phyloP scores from a whole-genome alignment of 1,140 invertebrate genomes.

The Drosophila athabasca region DNA sequence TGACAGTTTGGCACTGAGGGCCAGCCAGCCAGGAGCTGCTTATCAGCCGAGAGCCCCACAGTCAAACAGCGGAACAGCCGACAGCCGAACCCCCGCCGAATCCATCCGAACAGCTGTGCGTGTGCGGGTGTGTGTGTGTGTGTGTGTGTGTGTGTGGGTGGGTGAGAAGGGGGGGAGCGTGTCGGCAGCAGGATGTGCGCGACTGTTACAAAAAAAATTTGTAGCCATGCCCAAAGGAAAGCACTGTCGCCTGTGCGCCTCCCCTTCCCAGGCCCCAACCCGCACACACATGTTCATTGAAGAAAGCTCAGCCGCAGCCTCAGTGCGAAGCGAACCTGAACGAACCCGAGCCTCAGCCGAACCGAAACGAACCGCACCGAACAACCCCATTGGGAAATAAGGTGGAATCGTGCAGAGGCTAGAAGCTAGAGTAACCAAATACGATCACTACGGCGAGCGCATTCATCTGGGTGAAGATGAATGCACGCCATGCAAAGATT shows the following conservation, averaged over 20 bases:
- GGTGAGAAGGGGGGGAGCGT: slow-evolving; percentile 1
- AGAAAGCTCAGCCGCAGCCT: slow-evolving; percentile 55
- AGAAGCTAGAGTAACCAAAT: too few relatives aligned
- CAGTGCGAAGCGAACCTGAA: slow-evolving; percentile 10
- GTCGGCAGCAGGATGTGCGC: slow-evolving; percentile 46
- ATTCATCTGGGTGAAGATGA: too few relatives aligned
- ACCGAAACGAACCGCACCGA: slow-evolving; percentile 14
- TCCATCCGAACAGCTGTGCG: slow-evolving; percentile 24
- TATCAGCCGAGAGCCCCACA: slow-evolving; percentile 23
- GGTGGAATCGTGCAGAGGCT: too few relatives aligned
- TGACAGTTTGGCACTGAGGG: slow-evolving; percentile 77
- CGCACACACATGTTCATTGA: slow-evolving; percentile 63
- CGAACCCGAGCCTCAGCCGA: slow-evolving; percentile 13
- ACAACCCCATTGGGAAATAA: neutral
- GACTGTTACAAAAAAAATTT: slow-evolving; percentile 68
- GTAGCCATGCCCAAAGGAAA: slow-evolving; percentile 62
- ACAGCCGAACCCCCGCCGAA: slow-evolving; percentile 7
- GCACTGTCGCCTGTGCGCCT: slow-evolving; percentile 51
- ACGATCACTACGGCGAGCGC: too few relatives aligned
- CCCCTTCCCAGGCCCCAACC: slow-evolving; percentile 4
- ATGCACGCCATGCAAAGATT: too few relatives aligned
- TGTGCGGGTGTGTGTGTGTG: neutral
- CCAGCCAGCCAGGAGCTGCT: slow-evolving; percentile 28
- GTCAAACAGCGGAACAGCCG: neutral
- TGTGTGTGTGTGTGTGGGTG: slow-evolving; percentile 8